phyloP scores from a whole-genome alignment of 1,140 invertebrate genomes.

The Lethrus apterus region DNA sequence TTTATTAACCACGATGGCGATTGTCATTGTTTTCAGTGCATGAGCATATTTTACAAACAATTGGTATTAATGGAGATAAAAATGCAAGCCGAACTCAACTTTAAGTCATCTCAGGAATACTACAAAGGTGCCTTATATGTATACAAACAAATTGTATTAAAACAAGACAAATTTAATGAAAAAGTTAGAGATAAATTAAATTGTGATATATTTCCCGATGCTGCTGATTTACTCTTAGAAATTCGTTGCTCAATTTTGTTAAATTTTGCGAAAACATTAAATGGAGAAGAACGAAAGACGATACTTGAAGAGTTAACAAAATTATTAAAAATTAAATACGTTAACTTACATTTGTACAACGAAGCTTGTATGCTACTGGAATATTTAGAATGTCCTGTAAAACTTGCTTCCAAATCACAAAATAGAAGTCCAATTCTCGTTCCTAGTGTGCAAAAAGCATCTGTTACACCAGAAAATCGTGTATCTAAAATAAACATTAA shows the following conservation, averaged over 20 bases:
- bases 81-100: conserved; percentile 6
- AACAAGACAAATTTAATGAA: not conserved
- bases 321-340: conserved; percentile 2
- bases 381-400: conserved; percentile 2
- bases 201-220: not conserved
- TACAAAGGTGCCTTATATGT: conserved; percentile 6
- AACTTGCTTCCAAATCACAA: not conserved
- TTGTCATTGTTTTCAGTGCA: conserved; percentile 13
- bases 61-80: not conserved
- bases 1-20: conserved; percentile 1
- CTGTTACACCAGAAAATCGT: conserved; percentile 12
- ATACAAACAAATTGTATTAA: conserved; percentile 1
- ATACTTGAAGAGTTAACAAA: not conserved
- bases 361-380: conserved; percentile 11
- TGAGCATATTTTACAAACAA: conserved; percentile 6
- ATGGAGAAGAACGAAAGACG: not conserved
- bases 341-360: conserved; percentile 12
- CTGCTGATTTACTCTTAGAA: conserved; percentile 2
- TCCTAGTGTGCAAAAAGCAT: not conserved
- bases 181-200: not conserved
- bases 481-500: conserved; percentile 1
- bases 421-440: not conserved
- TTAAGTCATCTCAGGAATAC: not conserved
- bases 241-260: conserved; percentile 6
- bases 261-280: conserved; percentile 4